Percentiles rank a stretch among this genome's conserved stretches.
phyloP scores from a whole-genome alignment of 1,140 invertebrate species.

The Macrobrachium rosenbergii region DNA sequence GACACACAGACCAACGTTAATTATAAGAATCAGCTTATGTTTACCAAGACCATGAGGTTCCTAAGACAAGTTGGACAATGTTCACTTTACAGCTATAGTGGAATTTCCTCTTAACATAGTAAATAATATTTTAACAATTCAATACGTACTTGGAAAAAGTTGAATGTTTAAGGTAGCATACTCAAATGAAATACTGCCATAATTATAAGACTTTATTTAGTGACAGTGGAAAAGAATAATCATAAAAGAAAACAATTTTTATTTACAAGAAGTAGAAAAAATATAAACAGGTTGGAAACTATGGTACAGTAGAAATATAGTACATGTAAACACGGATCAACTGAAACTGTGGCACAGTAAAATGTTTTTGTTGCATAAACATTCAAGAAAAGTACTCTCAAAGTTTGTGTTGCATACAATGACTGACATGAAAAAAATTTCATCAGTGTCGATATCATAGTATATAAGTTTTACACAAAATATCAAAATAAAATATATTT shows the following conservation, averaged over 20 bases:
- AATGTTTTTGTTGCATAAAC: slow-evolving; percentile 40
- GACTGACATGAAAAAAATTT: slow-evolving; percentile 25
- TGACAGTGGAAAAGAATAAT: slow-evolving; percentile 33
- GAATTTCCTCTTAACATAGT: no score
- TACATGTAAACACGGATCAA: slow-evolving; percentile 38
- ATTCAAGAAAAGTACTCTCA: background rate
- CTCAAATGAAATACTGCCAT: background rate
- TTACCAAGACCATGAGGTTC: no score
- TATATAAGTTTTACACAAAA: slow-evolving; percentile 24
- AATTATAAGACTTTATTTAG: slow-evolving; percentile 41
- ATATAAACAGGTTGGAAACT: slow-evolving; percentile 49
- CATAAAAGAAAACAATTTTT: slow-evolving; percentile 42
- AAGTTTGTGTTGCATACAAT: slow-evolving; percentile 31
- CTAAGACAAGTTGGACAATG: no score
- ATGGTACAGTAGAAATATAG: slow-evolving; percentile 22
- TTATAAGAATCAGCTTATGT: no score
- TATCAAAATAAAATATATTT: slow-evolving; percentile 24
- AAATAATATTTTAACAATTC: no score
- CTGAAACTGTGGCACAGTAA: slow-evolving; percentile 59
- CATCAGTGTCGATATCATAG: slow-evolving; percentile 36
- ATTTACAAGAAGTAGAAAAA: slow-evolving; percentile 50
- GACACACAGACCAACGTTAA: no score
- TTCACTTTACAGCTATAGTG: no score
- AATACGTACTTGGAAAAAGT: background rate
- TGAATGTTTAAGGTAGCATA: background rate